phyloP scores from a whole-genome alignment of 2,113 vertebrate genomes.

The Urocolius indicus region DNA sequence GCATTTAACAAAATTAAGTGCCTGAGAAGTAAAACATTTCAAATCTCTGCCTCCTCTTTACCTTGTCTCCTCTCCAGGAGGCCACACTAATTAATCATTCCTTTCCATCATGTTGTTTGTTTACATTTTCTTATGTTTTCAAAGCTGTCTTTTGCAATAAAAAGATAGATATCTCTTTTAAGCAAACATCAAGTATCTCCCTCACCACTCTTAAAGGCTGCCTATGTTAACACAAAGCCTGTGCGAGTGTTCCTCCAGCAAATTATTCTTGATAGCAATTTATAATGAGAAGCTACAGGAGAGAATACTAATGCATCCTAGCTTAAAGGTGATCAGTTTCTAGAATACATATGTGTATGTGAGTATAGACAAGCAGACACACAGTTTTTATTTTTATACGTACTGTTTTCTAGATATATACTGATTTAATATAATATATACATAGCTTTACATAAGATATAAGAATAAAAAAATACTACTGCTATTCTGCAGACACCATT shows the following conservation, averaged over 20 bases:
- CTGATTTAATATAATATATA: not conserved
- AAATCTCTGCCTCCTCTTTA: not conserved
- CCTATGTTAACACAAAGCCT: not conserved
- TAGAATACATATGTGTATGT: not conserved
- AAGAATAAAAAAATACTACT: not conserved
- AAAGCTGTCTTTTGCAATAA: not conserved
- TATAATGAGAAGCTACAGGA: not conserved
- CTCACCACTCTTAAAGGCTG: not conserved
- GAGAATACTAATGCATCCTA: not conserved
- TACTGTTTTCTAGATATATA: not conserved
- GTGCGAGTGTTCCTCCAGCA: not conserved
- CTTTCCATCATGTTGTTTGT: not conserved
- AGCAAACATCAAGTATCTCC: not conserved
- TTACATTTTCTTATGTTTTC: slow-evolving; percentile 2
- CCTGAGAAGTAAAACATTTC: not conserved
- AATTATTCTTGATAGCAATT: not conserved
- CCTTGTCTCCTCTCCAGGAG: not conserved
- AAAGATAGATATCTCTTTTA: not conserved
- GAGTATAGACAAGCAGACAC: not conserved
- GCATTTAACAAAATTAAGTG: not conserved
- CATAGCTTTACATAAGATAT: not conserved
- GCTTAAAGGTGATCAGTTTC: not conserved
- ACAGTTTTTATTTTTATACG: not conserved
- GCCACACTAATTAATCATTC: not conserved
- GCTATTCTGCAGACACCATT: not conserved